Evolutionary conservation across 2,797 vertebrate genomes (phyloP).

Genomic region (Champsocephalus esox): DNA sequence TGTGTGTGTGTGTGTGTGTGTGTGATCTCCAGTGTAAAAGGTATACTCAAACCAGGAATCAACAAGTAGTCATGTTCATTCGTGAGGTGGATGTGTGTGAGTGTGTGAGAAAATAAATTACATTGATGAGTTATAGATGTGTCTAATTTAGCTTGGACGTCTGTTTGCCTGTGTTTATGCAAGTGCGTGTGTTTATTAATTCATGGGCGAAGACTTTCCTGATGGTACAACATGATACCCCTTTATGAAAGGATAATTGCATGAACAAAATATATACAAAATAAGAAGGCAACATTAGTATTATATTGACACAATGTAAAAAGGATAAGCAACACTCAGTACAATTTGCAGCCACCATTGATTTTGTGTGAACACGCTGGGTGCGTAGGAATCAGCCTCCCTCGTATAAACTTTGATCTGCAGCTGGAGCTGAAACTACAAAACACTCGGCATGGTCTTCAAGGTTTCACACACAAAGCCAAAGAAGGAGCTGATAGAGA

Average conservation of each 20-base stretch:
- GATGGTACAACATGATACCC: background rate
- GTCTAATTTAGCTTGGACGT: background rate
- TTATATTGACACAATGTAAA: background rate
- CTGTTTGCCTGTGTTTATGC: background rate
- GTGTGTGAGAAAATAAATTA: slow-evolving; percentile 7
- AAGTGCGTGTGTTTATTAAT: background rate
- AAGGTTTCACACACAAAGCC: slow-evolving; percentile 12
- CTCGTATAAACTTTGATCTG: slow-evolving; percentile 73
- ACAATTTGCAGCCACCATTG: slow-evolving; percentile 27
- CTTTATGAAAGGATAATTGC: background rate
- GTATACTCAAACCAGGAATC: slow-evolving; percentile 46
- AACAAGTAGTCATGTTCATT: slow-evolving; percentile 60
- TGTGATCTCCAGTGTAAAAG: slow-evolving; percentile 34
- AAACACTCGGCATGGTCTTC: slow-evolving; percentile 15
- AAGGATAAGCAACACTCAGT: slow-evolving; percentile 12
- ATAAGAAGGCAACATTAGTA: slow-evolving; percentile 1
- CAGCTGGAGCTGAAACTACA: slow-evolving; percentile 49
- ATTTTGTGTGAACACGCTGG: slow-evolving; percentile 35
- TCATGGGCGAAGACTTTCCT: background rate
- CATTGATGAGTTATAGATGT: background rate
- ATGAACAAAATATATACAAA: slow-evolving; percentile 9
- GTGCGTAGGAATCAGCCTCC: slow-evolving; percentile 68
- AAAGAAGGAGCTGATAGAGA: background rate
- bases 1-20: slow-evolving; percentile 12
- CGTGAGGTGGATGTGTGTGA: slow-evolving; percentile 15